Base-by-base conservation (phyloP, 2,888 invertebrate genomes). In the Cataglyphis cursor region DNA sequence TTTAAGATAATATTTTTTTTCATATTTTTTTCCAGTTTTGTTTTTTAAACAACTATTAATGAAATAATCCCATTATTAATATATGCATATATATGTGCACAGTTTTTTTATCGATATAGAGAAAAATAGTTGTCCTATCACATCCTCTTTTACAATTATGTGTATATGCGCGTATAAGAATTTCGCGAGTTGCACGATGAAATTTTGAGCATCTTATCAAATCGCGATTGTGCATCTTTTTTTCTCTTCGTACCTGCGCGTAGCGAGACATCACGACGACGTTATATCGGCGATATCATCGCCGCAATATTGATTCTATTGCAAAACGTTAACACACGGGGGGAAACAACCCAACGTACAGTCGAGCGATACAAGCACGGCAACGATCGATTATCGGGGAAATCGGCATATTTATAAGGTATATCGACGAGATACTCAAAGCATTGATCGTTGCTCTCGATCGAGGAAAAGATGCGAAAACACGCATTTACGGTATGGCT, bases 321-420 rank as follows among this genome's bases (percentile, higher is more conserved):
- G 84, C 84, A 81, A 89, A 88, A 85, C 91, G 87, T 90, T 87
- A 90, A 91, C 88, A 31, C n/a, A 35, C 35, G 31, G 54, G 91
- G 18, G 38, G n/a, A 3, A 3, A 9, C 54, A 57, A 59, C 88
- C 91, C 92, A 88, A 91, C 92, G 91, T 93, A 90, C 92, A 92
- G 89, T 92, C 92, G 93, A 92, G 93, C 93, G 93, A 91, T 92
- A 93, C 93, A 93, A 94, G 92, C 93, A 94, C 93, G 93, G 90
- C 92, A 89, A 91, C 89, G 89, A 91, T 91, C 86, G 89, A 89
- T 89, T 88, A 86, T 86, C 89, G 90, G 44, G 6, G 64, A 61
- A 75, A 82, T 72, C 85, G 81, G 81, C 85, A 82, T 85, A 83
- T 44, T 70, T 78, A 80, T 51, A 51, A 51, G 51, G 0, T 51